These are phyloP conservation scores for Stenichneumon culpator DNA, from an alignment of 2,888 invertebrate genomes.

Conservation along the genomic window DNA sequence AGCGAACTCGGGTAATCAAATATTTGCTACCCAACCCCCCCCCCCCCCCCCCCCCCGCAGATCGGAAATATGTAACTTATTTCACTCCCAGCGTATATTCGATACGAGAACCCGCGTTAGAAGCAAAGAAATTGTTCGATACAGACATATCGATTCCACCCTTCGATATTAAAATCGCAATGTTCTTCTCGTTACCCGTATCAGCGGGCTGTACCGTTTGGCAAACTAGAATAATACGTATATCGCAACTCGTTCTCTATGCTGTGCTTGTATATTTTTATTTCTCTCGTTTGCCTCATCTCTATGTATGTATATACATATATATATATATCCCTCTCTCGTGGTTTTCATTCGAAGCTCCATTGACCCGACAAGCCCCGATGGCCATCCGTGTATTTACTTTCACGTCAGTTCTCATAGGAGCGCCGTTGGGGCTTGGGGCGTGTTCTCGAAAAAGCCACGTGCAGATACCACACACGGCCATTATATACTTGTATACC, in stretches of 20 bases:
- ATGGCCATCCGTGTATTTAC: conserved; percentile 39
- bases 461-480: conserved; percentile 21
- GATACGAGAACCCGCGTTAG: neutral
- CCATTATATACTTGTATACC: neutral
- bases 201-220: neutral
- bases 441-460: conserved; percentile 10
- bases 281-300: neutral
- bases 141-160: neutral
- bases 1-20: neutral
- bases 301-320: neutral
- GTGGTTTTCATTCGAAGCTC: conserved; percentile 9
- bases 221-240: neutral
- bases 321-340: neutral
- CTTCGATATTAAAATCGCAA: neutral
- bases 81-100: neutral
- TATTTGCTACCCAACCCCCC: neutral
- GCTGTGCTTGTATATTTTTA: neutral
- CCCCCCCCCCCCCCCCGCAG: too few relatives aligned
- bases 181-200: neutral
- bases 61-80: neutral
- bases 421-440: neutral
- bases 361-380: conserved; percentile 14
- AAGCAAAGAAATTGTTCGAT: neutral
- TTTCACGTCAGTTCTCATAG: conserved; percentile 26
- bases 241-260: conserved; percentile 5